These are phyloP conservation scores for Clepsis dumicolana DNA, from an alignment of 2,888 invertebrate species.

Conservation along the genomic window DNA sequence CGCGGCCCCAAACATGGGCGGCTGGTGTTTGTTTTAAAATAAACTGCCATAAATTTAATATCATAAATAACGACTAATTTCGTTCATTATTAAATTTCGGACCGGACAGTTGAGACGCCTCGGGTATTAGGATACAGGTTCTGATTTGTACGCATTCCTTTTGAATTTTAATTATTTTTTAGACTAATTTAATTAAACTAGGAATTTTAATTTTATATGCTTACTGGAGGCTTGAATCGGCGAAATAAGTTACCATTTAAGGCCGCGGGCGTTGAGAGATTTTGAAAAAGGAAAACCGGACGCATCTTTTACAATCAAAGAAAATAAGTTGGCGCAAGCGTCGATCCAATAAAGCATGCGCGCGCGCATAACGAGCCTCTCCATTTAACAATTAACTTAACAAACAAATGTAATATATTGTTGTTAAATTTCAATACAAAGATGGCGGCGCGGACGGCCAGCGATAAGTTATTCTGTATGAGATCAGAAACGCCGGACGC, in stretches of 20 bases:
- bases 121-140: constrained; percentile 28
- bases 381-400: constrained; percentile 86
- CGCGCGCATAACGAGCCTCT: constrained; percentile 78
- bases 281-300: constrained; percentile 66
- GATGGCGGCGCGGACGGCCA: constrained; percentile 66
- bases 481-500: constrained; percentile 57
- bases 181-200: constrained; percentile 37
- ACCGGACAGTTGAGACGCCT: constrained; percentile 37
- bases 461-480: constrained; percentile 65
- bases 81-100: constrained; percentile 63
- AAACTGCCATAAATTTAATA: constrained; percentile 57
- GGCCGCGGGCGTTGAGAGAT: constrained; percentile 54
- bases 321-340: constrained; percentile 64
- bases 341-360: constrained; percentile 77
- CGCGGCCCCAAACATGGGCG: constrained; percentile 48
- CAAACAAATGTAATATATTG: constrained; percentile 86
- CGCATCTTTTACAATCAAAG: constrained; percentile 82
- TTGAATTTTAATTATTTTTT: constrained; percentile 37
- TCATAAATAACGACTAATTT: constrained; percentile 62
- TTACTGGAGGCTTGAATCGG: constrained; percentile 3
- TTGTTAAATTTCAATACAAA: constrained; percentile 83
- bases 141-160: constrained; percentile 42
- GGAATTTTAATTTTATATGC: constrained; percentile 5
- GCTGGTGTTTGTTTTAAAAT: constrained; percentile 61
- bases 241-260: background rate